phyloP scores from a whole-genome alignment of 2,888 invertebrate species.

The Amblyjoppa fuscipennis region DNA sequence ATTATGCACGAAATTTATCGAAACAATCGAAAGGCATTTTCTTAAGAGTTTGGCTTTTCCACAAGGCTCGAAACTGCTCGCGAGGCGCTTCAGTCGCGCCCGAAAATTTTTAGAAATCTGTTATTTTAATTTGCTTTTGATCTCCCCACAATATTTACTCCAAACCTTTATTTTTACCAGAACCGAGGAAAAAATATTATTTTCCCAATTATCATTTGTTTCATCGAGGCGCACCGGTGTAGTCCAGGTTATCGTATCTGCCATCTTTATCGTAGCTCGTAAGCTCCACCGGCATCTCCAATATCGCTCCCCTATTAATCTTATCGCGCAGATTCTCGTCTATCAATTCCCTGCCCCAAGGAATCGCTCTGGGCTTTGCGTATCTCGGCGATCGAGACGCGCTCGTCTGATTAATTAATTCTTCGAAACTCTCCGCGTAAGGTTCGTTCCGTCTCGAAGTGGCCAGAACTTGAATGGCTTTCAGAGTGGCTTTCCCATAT shows the following conservation, averaged over 20 bases:
- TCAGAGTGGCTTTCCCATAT: constrained; percentile 51
- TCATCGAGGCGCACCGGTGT: neutral
- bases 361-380: constrained; percentile 13
- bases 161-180: neutral
- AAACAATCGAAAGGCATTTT: constrained; percentile 4
- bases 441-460: constrained; percentile 48
- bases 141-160: neutral
- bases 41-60: too few species aligned
- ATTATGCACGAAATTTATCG: neutral
- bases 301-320: constrained; percentile 54
- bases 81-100: neutral
- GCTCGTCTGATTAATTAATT: constrained; percentile 54
- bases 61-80: neutral
- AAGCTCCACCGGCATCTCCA: constrained; percentile 64
- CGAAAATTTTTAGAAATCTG: neutral
- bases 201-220: neutral
- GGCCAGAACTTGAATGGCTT: constrained; percentile 52
- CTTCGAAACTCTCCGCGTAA: constrained; percentile 52
- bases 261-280: neutral
- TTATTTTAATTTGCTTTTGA: too few species aligned
- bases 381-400: neutral
- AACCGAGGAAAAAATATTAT: neutral
- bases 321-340: constrained; percentile 53
- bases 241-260: constrained; percentile 49
- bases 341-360: constrained; percentile 58